Evolutionary conservation across 2,888 invertebrate species (phyloP).

Genomic region (Thymelicus sylvestris): DNA sequence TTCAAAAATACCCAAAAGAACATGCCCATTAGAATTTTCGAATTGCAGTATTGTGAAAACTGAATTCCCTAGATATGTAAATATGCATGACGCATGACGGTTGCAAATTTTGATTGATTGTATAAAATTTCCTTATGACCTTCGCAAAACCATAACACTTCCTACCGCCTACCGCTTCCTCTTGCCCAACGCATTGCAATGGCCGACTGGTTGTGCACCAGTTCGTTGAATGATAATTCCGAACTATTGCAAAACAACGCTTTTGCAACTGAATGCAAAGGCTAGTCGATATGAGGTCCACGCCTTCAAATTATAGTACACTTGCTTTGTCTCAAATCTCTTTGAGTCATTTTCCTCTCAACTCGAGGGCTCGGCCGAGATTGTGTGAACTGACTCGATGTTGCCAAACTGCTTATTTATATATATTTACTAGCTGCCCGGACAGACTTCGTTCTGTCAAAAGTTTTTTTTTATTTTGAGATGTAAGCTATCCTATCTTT

Average conservation of each 20-base stretch:
- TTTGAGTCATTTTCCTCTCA: constrained; percentile 35
- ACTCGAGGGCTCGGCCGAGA: constrained; percentile 27
- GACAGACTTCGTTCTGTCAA: too few relatives aligned
- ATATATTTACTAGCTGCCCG: constrained; percentile 6
- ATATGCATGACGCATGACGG: neutral
- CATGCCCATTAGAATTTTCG: too few relatives aligned
- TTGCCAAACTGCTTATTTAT: constrained; percentile 19
- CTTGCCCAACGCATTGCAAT: constrained; percentile 67
- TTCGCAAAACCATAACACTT: constrained; percentile 70
- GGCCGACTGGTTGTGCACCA: constrained; percentile 75
- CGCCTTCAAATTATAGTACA: constrained; percentile 74
- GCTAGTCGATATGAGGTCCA: constrained; percentile 71
- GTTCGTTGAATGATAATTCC: constrained; percentile 82
- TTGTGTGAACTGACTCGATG: constrained; percentile 24
- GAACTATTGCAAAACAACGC: constrained; percentile 73
- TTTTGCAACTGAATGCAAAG: constrained; percentile 76
- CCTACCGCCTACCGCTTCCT: constrained; percentile 73
- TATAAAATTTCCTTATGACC: constrained; percentile 65
- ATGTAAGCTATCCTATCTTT: too few relatives aligned
- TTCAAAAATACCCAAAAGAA: too few relatives aligned
- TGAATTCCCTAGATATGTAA: neutral
- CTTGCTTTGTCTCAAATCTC: constrained; percentile 63
- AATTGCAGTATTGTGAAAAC: too few relatives aligned
- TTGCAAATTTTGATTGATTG: constrained; percentile 18
- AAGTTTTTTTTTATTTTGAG: too few relatives aligned